Evolutionary conservation across 2,888 invertebrate genomes (phyloP), one percentile per base, ranked within the genome.

Genomic region (Platycheirus albimanus): DNA sequence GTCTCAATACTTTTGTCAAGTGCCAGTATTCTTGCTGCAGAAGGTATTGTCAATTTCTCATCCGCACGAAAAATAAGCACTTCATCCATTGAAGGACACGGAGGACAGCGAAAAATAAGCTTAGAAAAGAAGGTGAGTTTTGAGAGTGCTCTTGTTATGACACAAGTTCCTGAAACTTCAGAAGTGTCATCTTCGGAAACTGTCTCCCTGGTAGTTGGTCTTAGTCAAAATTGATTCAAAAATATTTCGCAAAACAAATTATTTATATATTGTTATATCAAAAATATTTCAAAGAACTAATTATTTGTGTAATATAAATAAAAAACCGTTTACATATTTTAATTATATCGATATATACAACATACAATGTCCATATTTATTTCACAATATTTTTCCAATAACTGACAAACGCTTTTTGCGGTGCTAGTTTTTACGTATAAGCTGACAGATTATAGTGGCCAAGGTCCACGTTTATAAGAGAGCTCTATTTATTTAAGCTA

Each of bases 1-100:
- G 94, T 99, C 10, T 96, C 96, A n/a, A 94, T 97, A 41, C 93
- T 97, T 87, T 92, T 97, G 77, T 96, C 96, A 8, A 96, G 96
- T 1, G 94, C 95, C 1, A 95, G 95, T 76, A 92, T 96, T 45
- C 92, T 94, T 63, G 92, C 92, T 19, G 92, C 89, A 3, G 89
- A 89, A 49, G 87, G 87, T 2, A 86, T 89, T 47, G 87, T 87
- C 1, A 89, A 88, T 33, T 90, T 90, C 72, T 88, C 89, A 38
- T 87, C 87, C 2, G 86, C 86, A 2, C 87, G 90, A 6, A 90
- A 89, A 85, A 85, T 87, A 0, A 90, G 89, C 72, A 87, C 86
- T 1, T 87, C 90, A 0, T 89, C 89, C 0, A 87, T 83, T 52
- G 88, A 87, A 54, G 75, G 86, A 11, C 15, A 36, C 11, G 30